Evolutionary conservation across 2,113 vertebrate genomes (phyloP).

Genomic region (Gila orcuttii): DNA sequence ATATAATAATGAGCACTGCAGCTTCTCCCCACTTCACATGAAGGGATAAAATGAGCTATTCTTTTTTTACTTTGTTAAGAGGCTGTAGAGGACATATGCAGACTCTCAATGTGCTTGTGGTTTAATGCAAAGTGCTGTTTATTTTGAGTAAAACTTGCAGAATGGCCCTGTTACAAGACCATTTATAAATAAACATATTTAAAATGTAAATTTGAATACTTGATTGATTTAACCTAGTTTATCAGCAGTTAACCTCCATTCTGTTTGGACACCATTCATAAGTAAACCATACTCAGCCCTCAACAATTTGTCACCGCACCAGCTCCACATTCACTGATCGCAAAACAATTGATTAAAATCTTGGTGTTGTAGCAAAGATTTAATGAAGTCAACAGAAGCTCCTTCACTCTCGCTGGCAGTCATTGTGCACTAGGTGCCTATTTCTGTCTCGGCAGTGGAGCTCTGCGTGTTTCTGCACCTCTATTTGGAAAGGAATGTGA

Average conservation of each 20-base stretch:
- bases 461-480: conserved; percentile 78
- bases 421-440: conserved; percentile 57
- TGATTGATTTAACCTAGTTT: background rate
- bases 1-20: conserved; percentile 20
- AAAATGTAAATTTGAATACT: background rate
- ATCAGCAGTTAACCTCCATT: background rate
- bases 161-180: background rate
- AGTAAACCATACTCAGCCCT: background rate
- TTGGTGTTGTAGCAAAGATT: background rate
- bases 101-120: background rate
- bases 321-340: background rate
- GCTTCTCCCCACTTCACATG: background rate
- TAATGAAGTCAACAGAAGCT: conserved; percentile 32
- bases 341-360: background rate
- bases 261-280: background rate
- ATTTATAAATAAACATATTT: background rate
- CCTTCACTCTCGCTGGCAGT: conserved; percentile 40
- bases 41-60: conserved; percentile 13
- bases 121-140: background rate
- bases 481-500: conserved; percentile 82
- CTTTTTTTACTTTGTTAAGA: background rate
- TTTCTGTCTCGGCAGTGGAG: conserved; percentile 67
- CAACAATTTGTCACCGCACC: background rate
- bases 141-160: background rate
- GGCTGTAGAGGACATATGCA: background rate